phyloP scores from a whole-genome alignment of 2,797 vertebrate species.

The Myiothlypis coronata region DNA sequence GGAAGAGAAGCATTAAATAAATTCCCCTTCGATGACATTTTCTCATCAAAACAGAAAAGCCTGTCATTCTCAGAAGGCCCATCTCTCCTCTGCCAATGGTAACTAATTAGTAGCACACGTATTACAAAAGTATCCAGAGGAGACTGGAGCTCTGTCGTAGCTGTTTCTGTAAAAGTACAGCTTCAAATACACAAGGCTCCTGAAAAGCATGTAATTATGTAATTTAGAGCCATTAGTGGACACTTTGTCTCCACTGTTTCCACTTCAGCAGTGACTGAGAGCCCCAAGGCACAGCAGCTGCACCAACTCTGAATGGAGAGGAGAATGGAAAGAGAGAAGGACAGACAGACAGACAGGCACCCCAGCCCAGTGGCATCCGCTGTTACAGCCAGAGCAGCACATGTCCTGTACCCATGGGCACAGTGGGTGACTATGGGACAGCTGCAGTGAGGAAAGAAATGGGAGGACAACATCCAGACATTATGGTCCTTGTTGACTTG shows the following conservation, averaged over 20 bases:
- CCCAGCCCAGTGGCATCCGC: neutral
- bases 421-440: neutral
- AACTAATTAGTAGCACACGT: neutral
- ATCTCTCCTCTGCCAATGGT: neutral
- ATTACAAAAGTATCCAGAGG: neutral
- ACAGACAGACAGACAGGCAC: neutral
- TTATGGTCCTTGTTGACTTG: neutral
- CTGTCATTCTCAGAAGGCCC: neutral
- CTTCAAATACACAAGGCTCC: neutral
- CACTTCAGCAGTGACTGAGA: fast-evolving
- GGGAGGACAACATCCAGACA: neutral
- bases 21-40: neutral
- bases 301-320: neutral
- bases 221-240: neutral
- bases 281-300: neutral
- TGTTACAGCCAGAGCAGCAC: neutral
- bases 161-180: neutral
- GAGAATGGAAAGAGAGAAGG: neutral
- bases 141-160: neutral
- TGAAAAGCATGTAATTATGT: fast-evolving
- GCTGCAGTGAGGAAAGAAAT: neutral
- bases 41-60: neutral
- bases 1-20: neutral
- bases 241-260: neutral
- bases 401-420: fast-evolving